phyloP scores from a whole-genome alignment of 2,888 invertebrate species.

The Trichogramma dendrolimi region DNA sequence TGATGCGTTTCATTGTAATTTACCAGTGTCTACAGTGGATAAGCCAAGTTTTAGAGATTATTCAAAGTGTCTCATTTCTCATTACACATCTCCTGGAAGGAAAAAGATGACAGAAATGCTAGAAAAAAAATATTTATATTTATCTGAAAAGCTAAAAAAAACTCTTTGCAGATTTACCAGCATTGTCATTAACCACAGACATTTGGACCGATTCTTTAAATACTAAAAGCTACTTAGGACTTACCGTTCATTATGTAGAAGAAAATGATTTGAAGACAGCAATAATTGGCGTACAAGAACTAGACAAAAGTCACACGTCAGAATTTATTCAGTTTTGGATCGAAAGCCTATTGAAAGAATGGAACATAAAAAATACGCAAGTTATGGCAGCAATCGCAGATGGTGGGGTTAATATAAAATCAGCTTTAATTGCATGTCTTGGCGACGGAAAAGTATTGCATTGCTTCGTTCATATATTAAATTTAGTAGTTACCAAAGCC shows the following conservation, averaged over 20 bases:
- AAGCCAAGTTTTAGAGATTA: slow-evolving; percentile 20
- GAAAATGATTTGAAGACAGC: slow-evolving; percentile 17
- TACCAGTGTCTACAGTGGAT: slow-evolving; percentile 19
- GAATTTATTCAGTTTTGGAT: slow-evolving; percentile 27
- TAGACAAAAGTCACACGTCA: slow-evolving; percentile 29
- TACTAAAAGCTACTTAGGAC: slow-evolving; percentile 15
- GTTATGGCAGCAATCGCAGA: slow-evolving; percentile 30
- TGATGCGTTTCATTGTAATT: slow-evolving; percentile 51
- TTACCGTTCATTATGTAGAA: slow-evolving; percentile 15
- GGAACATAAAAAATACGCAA: slow-evolving; percentile 28
- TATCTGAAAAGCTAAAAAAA: slow-evolving; percentile 20
- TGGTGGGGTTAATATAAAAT: slow-evolving; percentile 31
- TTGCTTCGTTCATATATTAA: slow-evolving; percentile 31
- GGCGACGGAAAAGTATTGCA: slow-evolving; percentile 23
- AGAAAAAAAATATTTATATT: slow-evolving; percentile 18
- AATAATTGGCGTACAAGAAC: slow-evolving; percentile 27
- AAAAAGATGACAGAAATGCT: slow-evolving; percentile 15
- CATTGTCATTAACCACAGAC: slow-evolving; percentile 26
- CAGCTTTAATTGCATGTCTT: slow-evolving; percentile 29
- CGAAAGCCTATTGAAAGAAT: slow-evolving; percentile 21
- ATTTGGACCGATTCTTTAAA: slow-evolving; percentile 27
- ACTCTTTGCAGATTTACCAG: slow-evolving; percentile 13
- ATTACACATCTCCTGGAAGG: slow-evolving; percentile 19
- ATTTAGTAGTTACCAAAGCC: slow-evolving; percentile 24
- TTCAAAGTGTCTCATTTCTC: slow-evolving; percentile 12